phyloP scores from a whole-genome alignment of 2,797 vertebrate genomes.

The Lindbergichthys nudifrons region DNA sequence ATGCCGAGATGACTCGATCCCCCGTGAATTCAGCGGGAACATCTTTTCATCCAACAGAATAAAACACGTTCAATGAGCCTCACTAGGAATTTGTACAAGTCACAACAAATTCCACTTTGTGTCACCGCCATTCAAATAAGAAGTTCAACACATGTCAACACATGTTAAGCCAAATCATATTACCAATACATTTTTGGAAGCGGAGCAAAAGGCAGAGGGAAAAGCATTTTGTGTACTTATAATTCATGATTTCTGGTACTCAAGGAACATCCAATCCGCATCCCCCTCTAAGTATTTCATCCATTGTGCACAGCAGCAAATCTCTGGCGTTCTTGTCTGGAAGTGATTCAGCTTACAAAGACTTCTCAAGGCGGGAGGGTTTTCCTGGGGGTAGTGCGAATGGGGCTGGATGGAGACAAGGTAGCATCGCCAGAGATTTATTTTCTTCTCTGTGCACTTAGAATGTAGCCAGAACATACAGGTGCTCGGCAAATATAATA shows the following conservation, averaged over 20 bases:
- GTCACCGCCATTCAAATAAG: slow-evolving; percentile 9
- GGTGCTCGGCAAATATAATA: slow-evolving; percentile 34
- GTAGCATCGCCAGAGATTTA: slow-evolving; percentile 45
- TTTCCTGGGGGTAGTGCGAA: slow-evolving; percentile 59
- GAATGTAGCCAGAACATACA: slow-evolving; percentile 41
- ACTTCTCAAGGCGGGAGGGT: slow-evolving; percentile 53
- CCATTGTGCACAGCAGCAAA: slow-evolving; percentile 74
- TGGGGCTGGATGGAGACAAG: slow-evolving; percentile 51
- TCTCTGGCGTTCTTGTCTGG: slow-evolving; percentile 73
- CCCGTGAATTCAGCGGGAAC: slow-evolving; percentile 24
- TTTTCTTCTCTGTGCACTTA: slow-evolving; percentile 33
- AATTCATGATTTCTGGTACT: slow-evolving; percentile 67
- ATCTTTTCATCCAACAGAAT: slow-evolving; percentile 28
- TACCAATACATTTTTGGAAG: slow-evolving; percentile 30
- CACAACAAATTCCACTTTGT: slow-evolving; percentile 12
- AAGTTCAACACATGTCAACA: slow-evolving; percentile 28
- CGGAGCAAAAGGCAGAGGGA: slow-evolving; percentile 32
- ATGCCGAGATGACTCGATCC: slow-evolving; percentile 4
- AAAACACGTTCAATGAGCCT: slow-evolving; percentile 11
- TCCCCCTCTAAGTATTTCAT: slow-evolving; percentile 69
- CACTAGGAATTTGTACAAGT: slow-evolving; percentile 14
- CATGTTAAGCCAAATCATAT: slow-evolving; percentile 43
- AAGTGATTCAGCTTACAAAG: slow-evolving; percentile 72
- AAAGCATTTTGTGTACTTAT: slow-evolving; percentile 61
- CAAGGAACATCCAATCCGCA: slow-evolving; percentile 69